Conservation (phyloP, 2,113 vertebrate species). For the Corvus hawaiiensis region DNA sequence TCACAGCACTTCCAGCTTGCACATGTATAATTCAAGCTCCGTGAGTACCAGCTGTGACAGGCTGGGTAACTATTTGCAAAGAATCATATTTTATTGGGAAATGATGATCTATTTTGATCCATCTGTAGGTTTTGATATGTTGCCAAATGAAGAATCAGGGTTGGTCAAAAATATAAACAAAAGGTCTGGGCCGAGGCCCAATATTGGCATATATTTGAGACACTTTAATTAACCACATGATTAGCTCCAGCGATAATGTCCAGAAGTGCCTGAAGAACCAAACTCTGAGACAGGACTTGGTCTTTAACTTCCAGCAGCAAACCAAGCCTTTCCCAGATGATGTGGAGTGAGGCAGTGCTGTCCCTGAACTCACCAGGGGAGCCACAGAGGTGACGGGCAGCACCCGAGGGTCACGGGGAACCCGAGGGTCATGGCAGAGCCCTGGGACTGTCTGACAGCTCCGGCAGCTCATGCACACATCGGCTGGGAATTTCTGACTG, state of each 20-base stretch:
- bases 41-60: slow-evolving; percentile 1
- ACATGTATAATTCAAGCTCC: slow-evolving; percentile 35
- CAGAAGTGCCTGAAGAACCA: not conserved
- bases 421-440: accelerated
- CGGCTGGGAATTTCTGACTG: not conserved
- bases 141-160: not conserved
- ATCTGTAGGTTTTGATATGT: not conserved
- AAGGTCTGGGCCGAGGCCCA: not conserved
- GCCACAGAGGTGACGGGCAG: not conserved
- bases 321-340: not conserved
- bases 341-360: not conserved
- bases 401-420: accelerated
- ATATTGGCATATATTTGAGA: not conserved
- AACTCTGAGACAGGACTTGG: not conserved
- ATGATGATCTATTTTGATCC: not conserved
- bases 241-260: not conserved
- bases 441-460: not conserved
- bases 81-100: slow-evolving; percentile 6
- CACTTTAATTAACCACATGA: not conserved
- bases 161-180: not conserved
- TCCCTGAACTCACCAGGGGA: not conserved
- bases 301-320: not conserved
- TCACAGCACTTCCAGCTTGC: not conserved
- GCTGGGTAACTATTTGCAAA: slow-evolving; percentile 3
- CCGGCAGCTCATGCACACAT: not conserved